Percentiles rank a stretch among this genome's conserved stretches.
Evolutionary conservation across 2,888 invertebrate genomes (phyloP).

Genomic region (Argyresthia albistria): DNA sequence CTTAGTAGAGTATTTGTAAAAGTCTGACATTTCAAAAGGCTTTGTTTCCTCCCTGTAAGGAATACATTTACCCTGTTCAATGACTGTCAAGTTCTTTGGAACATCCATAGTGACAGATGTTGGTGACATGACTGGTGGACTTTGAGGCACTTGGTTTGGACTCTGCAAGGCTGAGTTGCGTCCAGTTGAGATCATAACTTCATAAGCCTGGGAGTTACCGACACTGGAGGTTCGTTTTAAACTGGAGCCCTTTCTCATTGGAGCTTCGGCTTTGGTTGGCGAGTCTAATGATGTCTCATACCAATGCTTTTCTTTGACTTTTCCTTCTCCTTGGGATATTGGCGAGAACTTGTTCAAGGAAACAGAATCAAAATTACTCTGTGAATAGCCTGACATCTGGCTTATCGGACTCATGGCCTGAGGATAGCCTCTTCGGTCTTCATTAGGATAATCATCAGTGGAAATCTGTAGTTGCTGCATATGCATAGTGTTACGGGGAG

Average conservation of each 20-base stretch:
- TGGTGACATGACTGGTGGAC: constrained; percentile 33
- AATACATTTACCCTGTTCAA: constrained; percentile 91
- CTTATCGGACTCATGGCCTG: constrained; percentile 56
- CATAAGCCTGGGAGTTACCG: constrained; percentile 63
- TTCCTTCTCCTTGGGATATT: constrained; percentile 48
- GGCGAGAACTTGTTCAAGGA: constrained; percentile 59
- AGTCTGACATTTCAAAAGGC: constrained; percentile 98
- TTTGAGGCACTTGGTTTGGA: constrained; percentile 44
- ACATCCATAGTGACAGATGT: constrained; percentile 76
- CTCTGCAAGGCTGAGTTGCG: constrained; percentile 60
- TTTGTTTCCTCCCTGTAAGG: constrained; percentile 95
- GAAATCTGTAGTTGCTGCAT: constrained; percentile 55
- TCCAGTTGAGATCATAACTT: constrained; percentile 55
- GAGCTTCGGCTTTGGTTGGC: constrained; percentile 47
- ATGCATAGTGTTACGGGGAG: constrained; percentile 45
- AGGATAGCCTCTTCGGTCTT: constrained; percentile 40
- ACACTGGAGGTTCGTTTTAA: constrained; percentile 71
- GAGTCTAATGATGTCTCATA: constrained; percentile 79
- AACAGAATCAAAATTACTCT: constrained; percentile 49
- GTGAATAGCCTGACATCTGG: constrained; percentile 52
- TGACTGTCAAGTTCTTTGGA: constrained; percentile 84
- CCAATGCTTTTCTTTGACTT: constrained; percentile 76
- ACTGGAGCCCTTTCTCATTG: constrained; percentile 54
- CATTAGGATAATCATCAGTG: constrained; percentile 48
- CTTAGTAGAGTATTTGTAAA: constrained; percentile 97